These are phyloP conservation scores for Heptranchias perlo DNA, from an alignment of 2,113 vertebrate genomes.

Conservation along the genomic window DNA sequence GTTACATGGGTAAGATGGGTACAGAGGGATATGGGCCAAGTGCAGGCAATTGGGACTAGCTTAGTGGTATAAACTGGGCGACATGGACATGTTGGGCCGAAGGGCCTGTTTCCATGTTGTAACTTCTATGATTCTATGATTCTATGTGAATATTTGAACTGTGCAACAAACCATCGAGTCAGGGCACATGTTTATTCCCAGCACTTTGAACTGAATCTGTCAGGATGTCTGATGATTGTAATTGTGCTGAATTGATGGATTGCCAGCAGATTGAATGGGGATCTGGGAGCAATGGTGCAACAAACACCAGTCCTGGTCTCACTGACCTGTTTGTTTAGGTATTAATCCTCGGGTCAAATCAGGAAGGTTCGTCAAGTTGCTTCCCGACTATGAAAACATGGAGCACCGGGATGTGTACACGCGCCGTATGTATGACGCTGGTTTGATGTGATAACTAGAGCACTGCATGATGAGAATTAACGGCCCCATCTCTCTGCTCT, in stretches of 20 bases:
- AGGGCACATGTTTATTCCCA: background rate
- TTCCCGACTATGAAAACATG: slow-evolving; percentile 88
- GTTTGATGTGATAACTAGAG: background rate
- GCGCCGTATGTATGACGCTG: slow-evolving; percentile 71
- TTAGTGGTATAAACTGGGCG: too few species aligned
- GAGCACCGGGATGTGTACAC: slow-evolving; percentile 86
- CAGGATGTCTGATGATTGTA: background rate
- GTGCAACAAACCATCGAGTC: background rate
- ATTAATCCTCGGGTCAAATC: slow-evolving; percentile 86
- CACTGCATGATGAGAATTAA: background rate
- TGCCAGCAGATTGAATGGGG: background rate
- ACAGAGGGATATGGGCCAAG: too few species aligned
- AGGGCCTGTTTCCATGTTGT: too few species aligned
- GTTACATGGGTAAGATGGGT: too few species aligned
- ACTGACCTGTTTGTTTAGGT: slow-evolving; percentile 73
- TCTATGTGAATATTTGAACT: background rate
- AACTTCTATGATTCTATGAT: too few species aligned
- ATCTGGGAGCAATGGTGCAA: background rate
- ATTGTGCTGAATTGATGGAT: background rate
- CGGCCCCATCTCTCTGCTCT: background rate
- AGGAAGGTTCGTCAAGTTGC: slow-evolving; percentile 85
- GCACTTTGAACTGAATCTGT: background rate
- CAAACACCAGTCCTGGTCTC: background rate
- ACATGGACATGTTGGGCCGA: too few species aligned
- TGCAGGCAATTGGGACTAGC: too few species aligned